Evolutionary conservation across 2,888 invertebrate species (phyloP), one percentile per base, ranked within the genome.

Genomic region (Chymomyza caudatula): DNA sequence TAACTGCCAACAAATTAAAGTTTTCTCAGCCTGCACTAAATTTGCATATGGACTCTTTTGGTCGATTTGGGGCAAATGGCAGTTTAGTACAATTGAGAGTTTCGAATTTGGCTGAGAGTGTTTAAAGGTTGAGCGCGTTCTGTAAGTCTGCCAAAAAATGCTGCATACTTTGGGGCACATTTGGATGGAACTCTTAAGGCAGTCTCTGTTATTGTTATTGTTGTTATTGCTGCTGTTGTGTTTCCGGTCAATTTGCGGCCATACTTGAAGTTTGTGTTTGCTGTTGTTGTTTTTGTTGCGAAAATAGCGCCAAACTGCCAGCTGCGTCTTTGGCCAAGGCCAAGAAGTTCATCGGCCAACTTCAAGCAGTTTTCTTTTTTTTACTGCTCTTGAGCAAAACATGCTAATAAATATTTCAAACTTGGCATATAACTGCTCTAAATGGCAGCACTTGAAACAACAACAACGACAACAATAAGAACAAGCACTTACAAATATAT

Each of bases 1-100:
- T 52, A 69, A 77, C 71, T 68, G 53, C 57, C 44, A 71, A 62
- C 49, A 66, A 55, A 60, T 70, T 71, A 43, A 65, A 69, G 55
- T 8, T 52, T 63, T 23, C 25, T 15, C 37, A 47, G 19, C 49
- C 25, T 20, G 51, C 51, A 20, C 19, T 11, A 20, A 19, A 51
- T 51, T 51, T 51, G 51, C 51, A 51, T 51, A 51, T 20, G 13
- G 51, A 51, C 51, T 20, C 1, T 51, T n/a, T n/a, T 20, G 20
- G 51, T 51, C 51, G 20, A 13, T 20, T 20, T 20, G 11, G 8
- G 47, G 47, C 47, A 47, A 47, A 47, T 8, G 19, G 2, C 11
- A 37, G 15, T 17, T 47, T 47, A 8, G 47, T 5, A 3, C 6
- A 17, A 47, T 47, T 47, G 0, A 17, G 17, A 47, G 17, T 47